Conservation (phyloP, 2,113 vertebrate species). For the Panurus biarmicus region DNA sequence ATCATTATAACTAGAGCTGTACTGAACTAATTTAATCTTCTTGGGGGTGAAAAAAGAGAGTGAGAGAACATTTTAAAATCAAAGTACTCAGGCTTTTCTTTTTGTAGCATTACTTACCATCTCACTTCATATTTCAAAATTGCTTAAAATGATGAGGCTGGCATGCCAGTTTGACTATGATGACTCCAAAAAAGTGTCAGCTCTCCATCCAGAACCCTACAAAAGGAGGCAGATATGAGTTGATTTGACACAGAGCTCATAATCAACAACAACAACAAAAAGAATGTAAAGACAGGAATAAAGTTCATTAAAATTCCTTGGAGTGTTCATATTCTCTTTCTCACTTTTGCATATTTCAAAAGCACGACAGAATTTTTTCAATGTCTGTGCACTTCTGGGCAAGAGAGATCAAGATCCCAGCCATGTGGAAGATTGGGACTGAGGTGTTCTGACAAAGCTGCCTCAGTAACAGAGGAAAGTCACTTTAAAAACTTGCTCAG, state of each 20-base stretch:
- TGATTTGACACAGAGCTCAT: not conserved
- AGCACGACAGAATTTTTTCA: not conserved
- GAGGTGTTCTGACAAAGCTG: not conserved
- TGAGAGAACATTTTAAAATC: not conserved
- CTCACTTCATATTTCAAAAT: not conserved
- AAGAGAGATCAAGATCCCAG: not conserved
- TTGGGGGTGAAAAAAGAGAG: not conserved
- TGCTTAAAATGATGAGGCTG: not conserved
- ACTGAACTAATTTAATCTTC: slow-evolving; percentile 50
- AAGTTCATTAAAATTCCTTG: not conserved
- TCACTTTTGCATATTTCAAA: not conserved
- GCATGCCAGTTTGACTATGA: not conserved
- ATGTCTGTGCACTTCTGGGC: not conserved
- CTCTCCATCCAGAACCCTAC: not conserved
- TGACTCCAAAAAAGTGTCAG: not conserved
- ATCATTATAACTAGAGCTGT: slow-evolving; percentile 42
- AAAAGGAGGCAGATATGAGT: not conserved
- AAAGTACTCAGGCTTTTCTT: not conserved
- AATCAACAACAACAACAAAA: not conserved
- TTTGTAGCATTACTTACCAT: not conserved
- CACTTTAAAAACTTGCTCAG: not conserved
- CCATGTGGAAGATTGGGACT: not conserved
- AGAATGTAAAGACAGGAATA: not conserved
- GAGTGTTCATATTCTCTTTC: not conserved
- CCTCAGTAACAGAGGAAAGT: not conserved